Evolutionary conservation across 2,113 vertebrate species (phyloP).

Genomic region (Chionodraco myersi): DNA sequence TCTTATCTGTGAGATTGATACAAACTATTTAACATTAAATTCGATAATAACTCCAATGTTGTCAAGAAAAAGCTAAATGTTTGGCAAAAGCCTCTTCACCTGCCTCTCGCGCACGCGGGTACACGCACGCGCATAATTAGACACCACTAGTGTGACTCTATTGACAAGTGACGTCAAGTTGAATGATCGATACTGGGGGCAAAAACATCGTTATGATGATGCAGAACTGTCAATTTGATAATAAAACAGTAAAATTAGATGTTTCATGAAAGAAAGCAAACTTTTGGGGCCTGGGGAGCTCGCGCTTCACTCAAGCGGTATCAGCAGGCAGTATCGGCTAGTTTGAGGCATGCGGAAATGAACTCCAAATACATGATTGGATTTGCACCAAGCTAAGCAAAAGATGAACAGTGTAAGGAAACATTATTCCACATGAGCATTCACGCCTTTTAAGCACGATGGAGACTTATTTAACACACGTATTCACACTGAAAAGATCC

Average conservation of each 20-base stretch:
- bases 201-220: background rate
- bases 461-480: rapidly evolving
- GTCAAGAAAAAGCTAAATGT: no score
- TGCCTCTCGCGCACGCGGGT: constrained; percentile 21
- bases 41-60: background rate
- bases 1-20: background rate
- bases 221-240: background rate
- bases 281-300: constrained; percentile 19
- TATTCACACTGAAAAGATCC: background rate
- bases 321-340: constrained; percentile 18
- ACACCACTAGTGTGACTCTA: background rate
- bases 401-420: background rate
- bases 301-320: background rate
- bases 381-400: background rate
- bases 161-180: constrained; percentile 56
- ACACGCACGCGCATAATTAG: constrained; percentile 3
- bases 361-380: constrained; percentile 14
- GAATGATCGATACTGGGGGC: constrained; percentile 28
- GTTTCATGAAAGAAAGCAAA: background rate
- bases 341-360: constrained; percentile 73
- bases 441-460: background rate
- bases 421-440: background rate
- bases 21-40: background rate
- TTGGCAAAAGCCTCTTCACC: constrained; percentile 13
- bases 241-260: background rate